Evolutionary conservation across 2,113 vertebrate species (phyloP).

Genomic region (Eulacestoma nigropectus): DNA sequence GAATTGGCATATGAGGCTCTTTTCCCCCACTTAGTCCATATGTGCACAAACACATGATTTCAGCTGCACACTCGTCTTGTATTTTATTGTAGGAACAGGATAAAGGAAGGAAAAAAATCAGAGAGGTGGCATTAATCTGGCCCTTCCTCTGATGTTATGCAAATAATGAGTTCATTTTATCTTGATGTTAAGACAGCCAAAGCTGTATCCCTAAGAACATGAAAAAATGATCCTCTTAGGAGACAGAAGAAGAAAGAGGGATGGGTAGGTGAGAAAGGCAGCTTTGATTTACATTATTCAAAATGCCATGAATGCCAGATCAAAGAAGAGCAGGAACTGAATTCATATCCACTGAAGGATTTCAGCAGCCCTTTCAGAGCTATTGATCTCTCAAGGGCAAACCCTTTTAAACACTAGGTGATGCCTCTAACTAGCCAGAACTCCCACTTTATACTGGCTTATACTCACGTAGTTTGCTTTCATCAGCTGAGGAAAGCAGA

Average conservation of each 20-base stretch:
- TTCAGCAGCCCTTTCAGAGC: conserved; percentile 22
- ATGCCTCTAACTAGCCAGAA: conserved; percentile 1
- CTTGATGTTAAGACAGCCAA: neutral
- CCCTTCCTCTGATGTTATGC: neutral
- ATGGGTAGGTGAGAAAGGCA: conserved; percentile 12
- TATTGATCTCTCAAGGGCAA: conserved; percentile 15
- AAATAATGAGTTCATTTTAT: conserved; percentile 1
- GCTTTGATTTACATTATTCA: neutral
- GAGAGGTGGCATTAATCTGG: neutral
- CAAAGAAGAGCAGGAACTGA: conserved; percentile 17
- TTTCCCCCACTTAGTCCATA: neutral
- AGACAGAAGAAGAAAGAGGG: neutral
- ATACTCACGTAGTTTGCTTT: neutral
- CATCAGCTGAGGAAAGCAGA: neutral
- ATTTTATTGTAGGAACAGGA: neutral
- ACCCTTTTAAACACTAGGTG: neutral
- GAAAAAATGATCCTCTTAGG: neutral
- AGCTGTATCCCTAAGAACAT: neutral
- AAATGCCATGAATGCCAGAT: neutral
- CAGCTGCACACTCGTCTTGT: neutral
- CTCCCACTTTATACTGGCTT: neutral
- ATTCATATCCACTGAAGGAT: neutral
- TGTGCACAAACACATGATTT: neutral
- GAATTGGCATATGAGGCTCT: neutral
- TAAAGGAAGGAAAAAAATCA: neutral